These are phyloP conservation scores for Alviniconcha marisindica DNA, from an alignment of 1,140 invertebrate genomes.

Conservation along the genomic window DNA sequence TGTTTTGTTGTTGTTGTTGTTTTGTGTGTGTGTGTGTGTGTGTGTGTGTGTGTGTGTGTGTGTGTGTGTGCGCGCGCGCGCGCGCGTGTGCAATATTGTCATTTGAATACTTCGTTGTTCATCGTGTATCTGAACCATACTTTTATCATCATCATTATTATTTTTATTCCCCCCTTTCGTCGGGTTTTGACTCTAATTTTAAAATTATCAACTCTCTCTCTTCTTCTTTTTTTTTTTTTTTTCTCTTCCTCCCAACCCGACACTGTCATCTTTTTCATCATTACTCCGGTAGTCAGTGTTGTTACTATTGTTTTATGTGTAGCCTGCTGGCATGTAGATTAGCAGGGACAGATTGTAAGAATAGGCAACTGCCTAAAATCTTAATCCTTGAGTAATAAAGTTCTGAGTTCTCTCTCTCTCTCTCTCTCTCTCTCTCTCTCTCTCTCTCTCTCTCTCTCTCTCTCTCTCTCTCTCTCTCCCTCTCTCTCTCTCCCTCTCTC, in stretches of 20 bases:
- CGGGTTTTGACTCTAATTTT: not conserved
- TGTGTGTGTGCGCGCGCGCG: not conserved
- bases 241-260: not conserved
- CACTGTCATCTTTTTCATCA: no score
- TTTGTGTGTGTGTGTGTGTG: no score
- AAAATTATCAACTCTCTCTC: constrained; percentile 18
- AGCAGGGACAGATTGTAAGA: no score
- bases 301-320: no score
- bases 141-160: no score
- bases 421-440: not conserved
- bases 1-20: no score
- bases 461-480: constrained; percentile 24
- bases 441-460: constrained; percentile 30
- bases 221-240: not conserved
- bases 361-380: no score
- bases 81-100: not conserved
- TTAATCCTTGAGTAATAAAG: no score
- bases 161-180: not conserved
- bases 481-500: not conserved
- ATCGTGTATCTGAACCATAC: no score
- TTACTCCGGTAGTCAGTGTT: no score
- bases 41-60: not conserved
- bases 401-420: not conserved
- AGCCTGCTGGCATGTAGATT: no score
- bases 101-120: no score